Percentiles rank a stretch among this genome's conserved stretches.
Conservation (phyloP, 2,888 invertebrate genomes). For the Celastrina argiolus region DNA sequence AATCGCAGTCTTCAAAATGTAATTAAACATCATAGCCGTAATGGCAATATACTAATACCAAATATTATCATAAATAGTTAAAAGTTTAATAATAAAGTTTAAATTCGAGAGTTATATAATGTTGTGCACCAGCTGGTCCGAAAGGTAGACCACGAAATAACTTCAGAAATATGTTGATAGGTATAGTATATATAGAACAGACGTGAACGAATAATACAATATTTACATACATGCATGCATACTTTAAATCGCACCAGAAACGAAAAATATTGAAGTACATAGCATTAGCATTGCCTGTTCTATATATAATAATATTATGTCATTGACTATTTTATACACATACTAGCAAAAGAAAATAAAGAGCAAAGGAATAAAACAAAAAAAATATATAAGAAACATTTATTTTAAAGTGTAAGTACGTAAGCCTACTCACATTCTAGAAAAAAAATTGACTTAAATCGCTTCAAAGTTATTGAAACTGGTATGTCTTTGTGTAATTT, state of each 20-base stretch:
- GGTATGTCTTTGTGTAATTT: not conserved
- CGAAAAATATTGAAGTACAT: not conserved
- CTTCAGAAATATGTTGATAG: not conserved
- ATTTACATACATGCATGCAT: not conserved
- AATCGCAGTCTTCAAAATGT: constrained; percentile 44
- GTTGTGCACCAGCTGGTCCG: constrained; percentile 16
- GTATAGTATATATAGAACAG: not conserved
- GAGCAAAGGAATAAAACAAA: constrained; percentile 36
- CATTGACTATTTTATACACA: not conserved
- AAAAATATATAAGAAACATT: constrained; percentile 38
- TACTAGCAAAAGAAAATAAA: constrained; percentile 9
- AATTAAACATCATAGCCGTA: constrained; percentile 36
- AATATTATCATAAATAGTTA: constrained; percentile 30
- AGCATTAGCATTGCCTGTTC: not conserved
- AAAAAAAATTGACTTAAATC: constrained; percentile 4
- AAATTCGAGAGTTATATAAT: constrained; percentile 43
- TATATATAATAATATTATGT: not conserved
- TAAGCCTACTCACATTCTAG: constrained; percentile 30
- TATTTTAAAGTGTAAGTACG: constrained; percentile 47
- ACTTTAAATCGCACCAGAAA: not conserved
- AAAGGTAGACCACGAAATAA: not conserved
- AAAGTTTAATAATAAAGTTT: constrained; percentile 37
- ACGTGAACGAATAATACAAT: not conserved
- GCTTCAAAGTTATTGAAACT: constrained; percentile 1
- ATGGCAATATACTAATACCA: constrained; percentile 29